phyloP scores from a whole-genome alignment of 2,888 invertebrate genomes.

The Cephus rjabovi region DNA sequence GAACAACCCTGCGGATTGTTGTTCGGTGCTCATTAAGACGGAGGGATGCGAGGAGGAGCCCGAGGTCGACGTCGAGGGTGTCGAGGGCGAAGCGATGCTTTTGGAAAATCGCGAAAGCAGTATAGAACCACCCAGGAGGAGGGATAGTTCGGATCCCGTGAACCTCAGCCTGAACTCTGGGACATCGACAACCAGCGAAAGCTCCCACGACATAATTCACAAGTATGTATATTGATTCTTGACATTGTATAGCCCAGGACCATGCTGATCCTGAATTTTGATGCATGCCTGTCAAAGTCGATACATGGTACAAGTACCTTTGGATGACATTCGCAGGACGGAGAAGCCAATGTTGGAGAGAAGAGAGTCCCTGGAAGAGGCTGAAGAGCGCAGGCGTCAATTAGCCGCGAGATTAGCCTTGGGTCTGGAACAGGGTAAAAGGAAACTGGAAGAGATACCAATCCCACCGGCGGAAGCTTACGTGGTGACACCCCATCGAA shows the following conservation, averaged over 20 bases:
- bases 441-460: slow-evolving; percentile 77
- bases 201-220: slow-evolving; percentile 59
- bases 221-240: slow-evolving; percentile 38
- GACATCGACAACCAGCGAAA: slow-evolving; percentile 61
- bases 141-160: slow-evolving; percentile 85
- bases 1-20: slow-evolving; percentile 64
- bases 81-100: slow-evolving; percentile 64
- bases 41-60: slow-evolving; percentile 63
- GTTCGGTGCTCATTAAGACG: slow-evolving; percentile 63
- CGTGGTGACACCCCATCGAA: slow-evolving; percentile 88
- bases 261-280: background rate
- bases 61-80: slow-evolving; percentile 66
- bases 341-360: slow-evolving; percentile 60
- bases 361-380: slow-evolving; percentile 61
- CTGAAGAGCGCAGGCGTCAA: slow-evolving; percentile 60
- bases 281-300: background rate
- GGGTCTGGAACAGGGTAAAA: slow-evolving; percentile 75
- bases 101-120: slow-evolving; percentile 62
- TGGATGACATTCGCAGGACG: slow-evolving; percentile 37
- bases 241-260: background rate
- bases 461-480: slow-evolving; percentile 82
- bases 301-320: background rate
- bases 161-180: slow-evolving; percentile 74
- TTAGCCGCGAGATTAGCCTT: slow-evolving; percentile 67
- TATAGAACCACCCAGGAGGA: slow-evolving; percentile 72